These are phyloP conservation scores for Melipona bicolor DNA, from an alignment of 2,888 invertebrate genomes.

Conservation along the genomic window DNA sequence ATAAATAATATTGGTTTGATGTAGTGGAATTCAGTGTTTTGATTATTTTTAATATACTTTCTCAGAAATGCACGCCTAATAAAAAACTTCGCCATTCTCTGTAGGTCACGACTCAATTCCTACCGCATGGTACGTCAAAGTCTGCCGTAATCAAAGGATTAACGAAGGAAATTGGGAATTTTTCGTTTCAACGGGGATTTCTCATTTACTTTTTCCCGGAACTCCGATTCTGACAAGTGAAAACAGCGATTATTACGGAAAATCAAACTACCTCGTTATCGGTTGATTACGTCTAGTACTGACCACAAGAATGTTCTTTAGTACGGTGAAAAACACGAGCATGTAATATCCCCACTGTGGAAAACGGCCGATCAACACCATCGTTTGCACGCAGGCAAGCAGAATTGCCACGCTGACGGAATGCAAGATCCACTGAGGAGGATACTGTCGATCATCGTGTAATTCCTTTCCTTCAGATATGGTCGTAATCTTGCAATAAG, in stretches of 20 bases:
- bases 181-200: neutral
- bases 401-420: conserved; percentile 84
- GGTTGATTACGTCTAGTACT: conserved; percentile 20
- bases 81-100: conserved; percentile 10
- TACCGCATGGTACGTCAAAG: no score
- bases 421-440: conserved; percentile 82
- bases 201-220: conserved; percentile 6
- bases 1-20: no score
- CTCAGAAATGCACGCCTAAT: no score
- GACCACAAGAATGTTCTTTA: conserved; percentile 85
- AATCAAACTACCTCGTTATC: no score
- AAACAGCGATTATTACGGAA: conserved; percentile 3
- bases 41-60: no score
- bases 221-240: neutral
- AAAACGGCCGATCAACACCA: conserved; percentile 85
- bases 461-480: conserved; percentile 39
- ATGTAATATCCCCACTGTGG: conserved; percentile 86
- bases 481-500: conserved; percentile 7
- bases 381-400: conserved; percentile 85
- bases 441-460: conserved; percentile 44
- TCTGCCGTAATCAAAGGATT: neutral
- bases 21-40: no score
- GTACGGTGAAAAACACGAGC: conserved; percentile 86
- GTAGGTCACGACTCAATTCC: neutral
- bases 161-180: conserved; percentile 26